Conservation (phyloP, 2,888 invertebrate genomes). For the Rambutsinella grinnellia region DNA sequence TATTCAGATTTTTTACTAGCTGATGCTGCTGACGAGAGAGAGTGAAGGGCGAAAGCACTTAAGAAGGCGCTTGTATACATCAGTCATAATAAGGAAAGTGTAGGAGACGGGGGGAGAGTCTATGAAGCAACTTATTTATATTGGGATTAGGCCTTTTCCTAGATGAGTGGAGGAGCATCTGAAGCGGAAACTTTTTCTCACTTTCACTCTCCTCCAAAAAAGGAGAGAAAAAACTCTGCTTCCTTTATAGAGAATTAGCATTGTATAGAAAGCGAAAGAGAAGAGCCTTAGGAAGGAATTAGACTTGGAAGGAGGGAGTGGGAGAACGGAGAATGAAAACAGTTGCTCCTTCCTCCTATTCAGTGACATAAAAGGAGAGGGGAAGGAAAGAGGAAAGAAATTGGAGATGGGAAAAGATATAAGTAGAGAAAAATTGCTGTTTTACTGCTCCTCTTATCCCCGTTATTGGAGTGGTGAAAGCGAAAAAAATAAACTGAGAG, state of each 20-base stretch:
- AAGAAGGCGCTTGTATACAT: neutral
- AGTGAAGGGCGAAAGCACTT: neutral
- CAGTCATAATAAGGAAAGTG: neutral
- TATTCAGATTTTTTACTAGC: neutral
- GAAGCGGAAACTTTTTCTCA: constrained; percentile 33
- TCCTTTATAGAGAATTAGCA: too few species aligned
- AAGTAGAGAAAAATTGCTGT: too few species aligned
- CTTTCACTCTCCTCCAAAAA: constrained; percentile 26
- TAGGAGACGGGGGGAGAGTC: neutral
- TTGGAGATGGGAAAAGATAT: neutral
- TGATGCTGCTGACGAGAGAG: too few species aligned
- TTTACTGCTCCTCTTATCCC: too few species aligned
- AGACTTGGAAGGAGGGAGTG: constrained; percentile 2
- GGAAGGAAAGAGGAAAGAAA: constrained; percentile 1
- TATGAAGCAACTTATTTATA: neutral
- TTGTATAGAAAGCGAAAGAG: too few species aligned
- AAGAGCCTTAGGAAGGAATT: too few species aligned
- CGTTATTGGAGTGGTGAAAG: too few species aligned
- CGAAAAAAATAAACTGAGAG: too few species aligned
- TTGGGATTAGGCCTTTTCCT: neutral
- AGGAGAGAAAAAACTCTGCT: too few species aligned
- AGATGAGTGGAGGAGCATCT: constrained; percentile 7
- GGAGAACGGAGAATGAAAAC: neutral
- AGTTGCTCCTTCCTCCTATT: neutral
- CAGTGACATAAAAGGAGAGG: constrained; percentile 1